These are phyloP conservation scores for Zootoca vivipara DNA, from an alignment of 2,113 vertebrate genomes.

Conservation along the genomic window DNA sequence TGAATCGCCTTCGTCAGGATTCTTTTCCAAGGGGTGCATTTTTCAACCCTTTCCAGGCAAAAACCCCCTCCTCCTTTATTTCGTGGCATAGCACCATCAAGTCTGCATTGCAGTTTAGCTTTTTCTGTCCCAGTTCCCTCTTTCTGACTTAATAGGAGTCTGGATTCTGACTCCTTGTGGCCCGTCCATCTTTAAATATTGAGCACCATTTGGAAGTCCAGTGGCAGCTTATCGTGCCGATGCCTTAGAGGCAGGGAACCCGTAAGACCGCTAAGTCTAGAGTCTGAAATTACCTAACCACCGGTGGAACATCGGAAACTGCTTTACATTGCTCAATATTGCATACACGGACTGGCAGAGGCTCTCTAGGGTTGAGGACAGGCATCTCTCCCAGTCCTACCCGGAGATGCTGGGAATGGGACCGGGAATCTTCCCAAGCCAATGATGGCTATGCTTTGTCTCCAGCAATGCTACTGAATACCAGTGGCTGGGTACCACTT, in stretches of 20 bases:
- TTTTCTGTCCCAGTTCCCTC: not conserved
- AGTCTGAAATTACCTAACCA: no score
- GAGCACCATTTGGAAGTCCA: not conserved
- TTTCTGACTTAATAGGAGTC: conserved; percentile 11
- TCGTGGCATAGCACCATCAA: conserved; percentile 11
- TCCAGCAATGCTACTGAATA: no score
- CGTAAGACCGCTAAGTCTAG: no score
- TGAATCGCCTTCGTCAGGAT: conserved; percentile 18
- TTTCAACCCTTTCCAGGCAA: conserved; percentile 46
- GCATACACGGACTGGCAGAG: no score
- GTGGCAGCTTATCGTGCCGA: not conserved
- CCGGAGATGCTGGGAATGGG: not conserved
- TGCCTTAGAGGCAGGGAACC: not conserved
- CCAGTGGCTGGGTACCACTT: no score
- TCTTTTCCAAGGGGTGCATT: conserved; percentile 36
- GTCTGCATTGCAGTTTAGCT: conserved; percentile 9
- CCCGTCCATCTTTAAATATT: not conserved
- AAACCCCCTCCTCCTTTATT: conserved; percentile 26
- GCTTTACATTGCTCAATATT: no score
- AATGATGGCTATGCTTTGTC: no score
- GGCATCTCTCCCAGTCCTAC: not conserved
- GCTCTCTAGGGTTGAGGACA: not conserved
- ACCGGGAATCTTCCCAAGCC: no score
- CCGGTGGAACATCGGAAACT: no score
- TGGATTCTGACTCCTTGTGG: not conserved